Evolutionary conservation across 2,888 invertebrate species (phyloP).

Genomic region (Philaethria dido): DNA sequence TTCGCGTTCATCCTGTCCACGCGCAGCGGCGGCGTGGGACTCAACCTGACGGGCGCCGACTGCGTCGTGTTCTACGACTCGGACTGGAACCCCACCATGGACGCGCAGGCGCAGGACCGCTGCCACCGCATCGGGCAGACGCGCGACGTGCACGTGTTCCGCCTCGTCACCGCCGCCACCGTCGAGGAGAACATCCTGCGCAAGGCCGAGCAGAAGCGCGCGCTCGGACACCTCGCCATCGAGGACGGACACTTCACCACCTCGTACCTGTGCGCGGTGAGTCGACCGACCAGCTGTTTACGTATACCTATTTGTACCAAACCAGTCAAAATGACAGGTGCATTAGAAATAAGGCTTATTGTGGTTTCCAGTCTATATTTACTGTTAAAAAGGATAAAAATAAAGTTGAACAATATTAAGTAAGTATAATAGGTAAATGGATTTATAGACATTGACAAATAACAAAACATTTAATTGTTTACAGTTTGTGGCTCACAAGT

Average conservation of each 20-base stretch:
- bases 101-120: constrained; percentile 96
- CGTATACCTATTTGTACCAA: too few species aligned
- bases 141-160: constrained; percentile 98
- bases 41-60: constrained; percentile 99
- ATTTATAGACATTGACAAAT: too few species aligned
- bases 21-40: constrained; percentile 98
- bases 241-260: constrained; percentile 99
- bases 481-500: too few species aligned
- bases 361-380: too few species aligned
- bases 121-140: constrained; percentile 99
- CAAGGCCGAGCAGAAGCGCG: constrained; percentile 98
- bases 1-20: constrained; percentile 99
- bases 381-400: too few species aligned
- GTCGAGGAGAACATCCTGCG: constrained; percentile 99
- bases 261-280: constrained; percentile 93
- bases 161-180: constrained; percentile 97
- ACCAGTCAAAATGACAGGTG: too few species aligned
- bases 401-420: too few species aligned
- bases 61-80: constrained; percentile 99
- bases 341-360: too few species aligned
- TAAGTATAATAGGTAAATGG: too few species aligned
- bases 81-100: constrained; percentile 99
- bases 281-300: too few species aligned
- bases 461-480: too few species aligned
- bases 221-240: constrained; percentile 98